Percentiles rank a stretch among this genome's conserved stretches.
Conservation (phyloP, 1,140 invertebrate species). For the Lordiphosa mommai region DNA sequence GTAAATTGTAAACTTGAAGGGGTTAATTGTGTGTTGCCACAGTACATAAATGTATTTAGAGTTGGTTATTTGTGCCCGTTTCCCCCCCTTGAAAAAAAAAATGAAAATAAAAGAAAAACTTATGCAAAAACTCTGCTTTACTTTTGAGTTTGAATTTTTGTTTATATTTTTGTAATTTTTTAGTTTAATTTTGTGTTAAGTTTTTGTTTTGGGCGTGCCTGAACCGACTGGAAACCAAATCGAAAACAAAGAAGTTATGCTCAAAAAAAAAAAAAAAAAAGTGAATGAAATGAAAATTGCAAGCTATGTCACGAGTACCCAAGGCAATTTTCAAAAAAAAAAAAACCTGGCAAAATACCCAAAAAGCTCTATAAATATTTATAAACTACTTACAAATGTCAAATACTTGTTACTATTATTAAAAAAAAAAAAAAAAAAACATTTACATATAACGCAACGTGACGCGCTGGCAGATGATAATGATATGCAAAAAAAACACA, state of each 20-base stretch:
- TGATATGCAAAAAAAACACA: slow-evolving; percentile 49
- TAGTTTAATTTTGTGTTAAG: slow-evolving; percentile 12
- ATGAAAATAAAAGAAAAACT: slow-evolving; percentile 5
- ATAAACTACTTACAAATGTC: slow-evolving; percentile 55
- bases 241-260: slow-evolving; percentile 58
- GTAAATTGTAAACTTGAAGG: slow-evolving; percentile 52
- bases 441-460: slow-evolving; percentile 35
- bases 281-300: slow-evolving; percentile 48
- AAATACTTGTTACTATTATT: slow-evolving; percentile 39
- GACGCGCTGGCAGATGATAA: slow-evolving; percentile 48
- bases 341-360: slow-evolving; percentile 56
- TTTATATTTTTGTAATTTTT: slow-evolving; percentile 7
- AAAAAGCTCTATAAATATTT: slow-evolving; percentile 51
- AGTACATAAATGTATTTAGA: slow-evolving; percentile 18
- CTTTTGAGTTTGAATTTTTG: slow-evolving; percentile 25
- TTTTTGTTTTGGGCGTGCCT: slow-evolving; percentile 59
- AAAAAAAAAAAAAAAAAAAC: too few species aligned
- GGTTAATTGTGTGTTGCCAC: slow-evolving; percentile 54
- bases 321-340: slow-evolving; percentile 59
- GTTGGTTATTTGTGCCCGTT: neutral
- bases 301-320: slow-evolving; percentile 55
- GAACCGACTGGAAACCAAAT: slow-evolving; percentile 87
- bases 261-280: slow-evolving; percentile 3
- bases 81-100: neutral
- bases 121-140: slow-evolving; percentile 17